A percentile compares a stretch with the other conserved stretches of the same genome.
These are phyloP conservation scores for Sander lucioperca DNA, from an alignment of 2,113 vertebrate genomes.

Conservation along the genomic window DNA sequence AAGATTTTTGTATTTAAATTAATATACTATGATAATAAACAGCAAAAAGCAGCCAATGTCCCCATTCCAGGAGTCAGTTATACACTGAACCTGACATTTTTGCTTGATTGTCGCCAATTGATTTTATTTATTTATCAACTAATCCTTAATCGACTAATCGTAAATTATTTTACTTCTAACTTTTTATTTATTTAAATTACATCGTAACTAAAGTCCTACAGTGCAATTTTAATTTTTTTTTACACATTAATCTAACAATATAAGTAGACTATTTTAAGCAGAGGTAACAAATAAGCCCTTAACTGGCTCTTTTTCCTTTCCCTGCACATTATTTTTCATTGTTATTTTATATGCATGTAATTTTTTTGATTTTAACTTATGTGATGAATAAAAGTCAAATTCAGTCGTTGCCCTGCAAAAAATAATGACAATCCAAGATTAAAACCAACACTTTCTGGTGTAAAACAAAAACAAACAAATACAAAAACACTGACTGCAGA, in stretches of 20 bases:
- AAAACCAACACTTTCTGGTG: neutral
- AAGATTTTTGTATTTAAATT: neutral
- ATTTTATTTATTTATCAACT: neutral
- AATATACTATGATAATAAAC: neutral
- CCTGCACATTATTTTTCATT: neutral
- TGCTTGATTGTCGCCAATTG: neutral
- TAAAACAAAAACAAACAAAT: too few species aligned
- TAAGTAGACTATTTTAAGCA: neutral
- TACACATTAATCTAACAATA: too few species aligned
- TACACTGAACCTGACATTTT: neutral
- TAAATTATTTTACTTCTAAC: neutral
- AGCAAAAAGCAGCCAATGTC: neutral
- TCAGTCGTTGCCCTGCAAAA: neutral
- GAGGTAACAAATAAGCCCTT: neutral
- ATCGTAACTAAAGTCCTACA: neutral
- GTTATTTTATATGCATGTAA: too few species aligned
- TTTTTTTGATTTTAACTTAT: neutral
- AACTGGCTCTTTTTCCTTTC: neutral
- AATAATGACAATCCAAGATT: neutral
- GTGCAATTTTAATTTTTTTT: too few species aligned
- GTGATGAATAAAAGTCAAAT: neutral
- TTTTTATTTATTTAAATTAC: neutral
- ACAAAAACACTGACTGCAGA: neutral
- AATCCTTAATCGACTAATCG: neutral
- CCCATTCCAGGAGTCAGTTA: neutral